Evolutionary conservation across 1,140 invertebrate genomes (phyloP), one percentile per base, ranked within the genome.

Genomic region (Babylonia areolata): DNA sequence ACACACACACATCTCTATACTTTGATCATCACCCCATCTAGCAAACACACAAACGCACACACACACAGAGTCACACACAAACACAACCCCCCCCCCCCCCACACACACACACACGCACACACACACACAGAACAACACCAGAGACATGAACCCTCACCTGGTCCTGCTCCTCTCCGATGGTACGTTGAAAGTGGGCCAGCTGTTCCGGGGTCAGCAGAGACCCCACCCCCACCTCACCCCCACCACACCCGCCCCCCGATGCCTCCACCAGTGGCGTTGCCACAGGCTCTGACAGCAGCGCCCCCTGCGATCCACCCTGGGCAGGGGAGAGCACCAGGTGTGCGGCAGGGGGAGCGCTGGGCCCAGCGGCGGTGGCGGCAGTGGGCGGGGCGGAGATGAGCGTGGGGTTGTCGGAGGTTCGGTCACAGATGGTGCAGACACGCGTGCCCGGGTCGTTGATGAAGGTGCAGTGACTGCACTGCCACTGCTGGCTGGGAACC

Each of bases 401-500:
- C 31, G 81, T 71, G 37, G 91, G 90, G 46, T 85, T 90, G 84
- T 80, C 87, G 37, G 88, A 90, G 23, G 97, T 98, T 91, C 97
- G 97, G 92, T 97, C 98, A 92, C 98, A 99, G 37, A 98, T 96
- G 3, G 95, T 95, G 94, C 98, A 99, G 6, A 98, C 96, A 87
- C 96, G 96, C 0, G 96, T 96, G 12, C 96, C 96, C 0, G 96
- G 93, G 81, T 97, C 96, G 92, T 99, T 99, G 0, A 98, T 96
- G 91, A 96, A 98, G 0, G 98, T 99, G 92, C 98, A 99, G 91
- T 98, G 97, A 89, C 97, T 95, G 92, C 98, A 98, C 85, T 97
- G 95, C 98, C 98, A 98, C 35, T 83, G 73, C 20, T 84, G 64
- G 23, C 1, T 37, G 23, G 82, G 82, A 3, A 40, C 64, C 3